Evolutionary conservation across 1,140 invertebrate species (phyloP).

Genomic region (Dufourea novaeangliae): DNA sequence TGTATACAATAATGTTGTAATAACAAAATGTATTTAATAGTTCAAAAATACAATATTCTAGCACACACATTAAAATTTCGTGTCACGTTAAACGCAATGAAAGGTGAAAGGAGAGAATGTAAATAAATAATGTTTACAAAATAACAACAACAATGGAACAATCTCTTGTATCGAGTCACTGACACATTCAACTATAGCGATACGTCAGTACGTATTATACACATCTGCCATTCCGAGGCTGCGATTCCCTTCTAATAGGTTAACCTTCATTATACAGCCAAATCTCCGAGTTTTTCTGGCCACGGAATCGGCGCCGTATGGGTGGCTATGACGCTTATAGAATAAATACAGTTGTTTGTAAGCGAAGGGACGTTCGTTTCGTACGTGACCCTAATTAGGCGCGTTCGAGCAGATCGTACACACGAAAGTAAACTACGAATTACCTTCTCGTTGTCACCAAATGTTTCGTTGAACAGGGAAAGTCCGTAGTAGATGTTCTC

Average conservation of each 20-base stretch:
- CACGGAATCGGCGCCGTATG: constrained; percentile 61
- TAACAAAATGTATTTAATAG: neutral
- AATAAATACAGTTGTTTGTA: constrained; percentile 27
- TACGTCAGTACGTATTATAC: constrained; percentile 34
- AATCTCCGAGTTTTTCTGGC: constrained; percentile 50
- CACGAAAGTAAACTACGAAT: constrained; percentile 35
- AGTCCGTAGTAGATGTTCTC: constrained; percentile 82
- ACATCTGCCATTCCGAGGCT: constrained; percentile 60
- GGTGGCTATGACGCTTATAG: constrained; percentile 53
- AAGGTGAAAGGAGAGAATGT: neutral
- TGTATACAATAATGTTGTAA: neutral
- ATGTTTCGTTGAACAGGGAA: constrained; percentile 77
- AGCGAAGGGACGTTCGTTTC: neutral
- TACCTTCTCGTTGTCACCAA: constrained; percentile 80
- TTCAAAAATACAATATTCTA: neutral
- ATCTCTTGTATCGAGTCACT: constrained; percentile 26
- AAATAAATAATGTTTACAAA: neutral
- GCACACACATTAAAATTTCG: neutral
- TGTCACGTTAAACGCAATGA: neutral
- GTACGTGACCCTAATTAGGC: neutral
- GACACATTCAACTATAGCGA: constrained; percentile 19
- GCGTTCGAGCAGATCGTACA: too few species aligned
- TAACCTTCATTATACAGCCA: constrained; percentile 65
- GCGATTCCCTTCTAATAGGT: constrained; percentile 52
- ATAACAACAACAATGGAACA: constrained; percentile 30